Percentiles rank a stretch among this genome's conserved stretches.
These are phyloP conservation scores for Oreochromis spilurus DNA, from an alignment of 2,113 vertebrate genomes.

Conservation along the genomic window DNA sequence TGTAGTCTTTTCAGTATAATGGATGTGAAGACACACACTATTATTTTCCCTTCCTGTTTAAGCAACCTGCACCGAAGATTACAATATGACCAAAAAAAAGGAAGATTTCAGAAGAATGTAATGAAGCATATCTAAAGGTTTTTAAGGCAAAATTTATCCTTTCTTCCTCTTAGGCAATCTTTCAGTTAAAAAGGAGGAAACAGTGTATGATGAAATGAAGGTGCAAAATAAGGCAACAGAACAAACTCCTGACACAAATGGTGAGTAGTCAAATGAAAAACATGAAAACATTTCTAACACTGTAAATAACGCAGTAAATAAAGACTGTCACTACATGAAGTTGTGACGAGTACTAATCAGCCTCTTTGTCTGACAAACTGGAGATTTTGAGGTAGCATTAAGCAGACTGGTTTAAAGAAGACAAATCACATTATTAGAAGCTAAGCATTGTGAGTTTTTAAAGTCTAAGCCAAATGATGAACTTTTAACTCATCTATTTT, in stretches of 20 bases:
- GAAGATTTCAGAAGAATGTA: background rate
- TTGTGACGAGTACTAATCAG: background rate
- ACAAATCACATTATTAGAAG: background rate
- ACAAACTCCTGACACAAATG: background rate
- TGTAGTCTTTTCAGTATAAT: background rate
- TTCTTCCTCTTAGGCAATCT: background rate
- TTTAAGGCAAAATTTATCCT: rapidly evolving
- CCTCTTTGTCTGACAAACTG: background rate
- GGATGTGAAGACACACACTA: background rate
- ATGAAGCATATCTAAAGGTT: rapidly evolving
- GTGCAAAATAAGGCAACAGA: rapidly evolving
- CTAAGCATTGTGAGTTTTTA: background rate
- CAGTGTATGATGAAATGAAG: conserved; percentile 6
- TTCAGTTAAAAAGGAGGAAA: background rate
- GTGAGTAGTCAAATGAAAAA: background rate
- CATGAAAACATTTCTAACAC: background rate
- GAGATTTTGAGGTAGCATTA: background rate
- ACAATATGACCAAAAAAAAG: rapidly evolving
- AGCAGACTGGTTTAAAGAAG: background rate
- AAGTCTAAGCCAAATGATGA: background rate
- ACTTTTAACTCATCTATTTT: no score
- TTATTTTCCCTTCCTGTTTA: rapidly evolving
- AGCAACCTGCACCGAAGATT: rapidly evolving
- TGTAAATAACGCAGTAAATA: background rate
- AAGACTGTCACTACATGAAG: background rate